These are phyloP conservation scores for Crotophaga sulcirostris DNA, from an alignment of 2,113 vertebrate genomes.

Conservation along the genomic window DNA sequence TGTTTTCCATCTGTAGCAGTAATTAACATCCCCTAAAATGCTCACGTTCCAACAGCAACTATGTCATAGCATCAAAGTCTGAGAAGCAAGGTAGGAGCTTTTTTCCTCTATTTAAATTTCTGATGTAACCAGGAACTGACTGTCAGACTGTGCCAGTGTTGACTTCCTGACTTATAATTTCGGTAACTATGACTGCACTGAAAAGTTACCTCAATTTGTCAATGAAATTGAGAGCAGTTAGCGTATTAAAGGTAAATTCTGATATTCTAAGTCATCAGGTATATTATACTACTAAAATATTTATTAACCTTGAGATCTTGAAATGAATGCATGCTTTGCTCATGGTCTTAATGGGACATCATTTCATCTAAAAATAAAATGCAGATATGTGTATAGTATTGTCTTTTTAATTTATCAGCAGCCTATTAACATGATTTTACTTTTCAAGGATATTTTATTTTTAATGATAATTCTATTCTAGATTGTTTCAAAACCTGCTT, in stretches of 20 bases:
- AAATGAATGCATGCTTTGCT: neutral
- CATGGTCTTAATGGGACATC: neutral
- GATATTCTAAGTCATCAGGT: neutral
- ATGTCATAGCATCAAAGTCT: neutral
- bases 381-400: neutral
- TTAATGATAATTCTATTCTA: neutral
- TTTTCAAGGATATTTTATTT: constrained; percentile 18
- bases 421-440: neutral
- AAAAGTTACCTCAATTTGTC: neutral
- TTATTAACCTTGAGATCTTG: neutral
- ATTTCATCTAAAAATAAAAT: neutral
- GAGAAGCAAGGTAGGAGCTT: neutral
- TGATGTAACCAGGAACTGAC: neutral
- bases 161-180: neutral
- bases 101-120: neutral
- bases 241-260: neutral
- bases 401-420: neutral
- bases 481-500: neutral
- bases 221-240: neutral
- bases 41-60: neutral
- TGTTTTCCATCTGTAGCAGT: neutral
- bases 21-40: neutral
- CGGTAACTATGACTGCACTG: neutral
- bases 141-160: neutral
- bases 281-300: neutral